A percentile compares a stretch with the other conserved stretches of the same genome.
Conservation (phyloP, 2,113 vertebrate species). For the Ctenodactylus gundi region DNA sequence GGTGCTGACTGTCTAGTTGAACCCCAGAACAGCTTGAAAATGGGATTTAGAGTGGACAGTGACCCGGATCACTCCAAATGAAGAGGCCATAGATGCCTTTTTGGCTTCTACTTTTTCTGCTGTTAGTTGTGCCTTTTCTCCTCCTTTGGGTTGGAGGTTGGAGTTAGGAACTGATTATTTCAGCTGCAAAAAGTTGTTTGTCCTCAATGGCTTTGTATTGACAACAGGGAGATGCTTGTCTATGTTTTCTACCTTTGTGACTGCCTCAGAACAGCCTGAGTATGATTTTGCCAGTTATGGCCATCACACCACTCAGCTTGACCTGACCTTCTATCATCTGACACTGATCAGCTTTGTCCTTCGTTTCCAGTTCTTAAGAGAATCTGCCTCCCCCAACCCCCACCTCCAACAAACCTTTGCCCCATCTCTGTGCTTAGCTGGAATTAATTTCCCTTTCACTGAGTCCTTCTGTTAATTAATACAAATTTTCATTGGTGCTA, state of each 20-base stretch:
- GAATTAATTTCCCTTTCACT: background rate
- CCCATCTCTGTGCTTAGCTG: background rate
- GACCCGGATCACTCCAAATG: fast-evolving
- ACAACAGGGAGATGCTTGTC: slow-evolving; percentile 23
- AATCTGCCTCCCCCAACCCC: background rate
- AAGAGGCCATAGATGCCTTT: background rate
- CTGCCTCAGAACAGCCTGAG: background rate
- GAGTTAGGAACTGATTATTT: background rate
- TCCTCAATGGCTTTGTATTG: slow-evolving; percentile 43
- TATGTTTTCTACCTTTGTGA: background rate
- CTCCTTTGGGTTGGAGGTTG: background rate
- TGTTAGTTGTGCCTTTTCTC: background rate
- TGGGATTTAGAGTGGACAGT: background rate
- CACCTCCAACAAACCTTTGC: background rate
- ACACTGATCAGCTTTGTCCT: background rate
- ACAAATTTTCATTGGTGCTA: background rate
- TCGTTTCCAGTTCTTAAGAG: background rate
- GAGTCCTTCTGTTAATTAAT: background rate
- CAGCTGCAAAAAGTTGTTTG: slow-evolving; percentile 65
- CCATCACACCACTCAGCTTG: background rate
- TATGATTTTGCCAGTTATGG: background rate
- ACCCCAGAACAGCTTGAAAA: background rate
- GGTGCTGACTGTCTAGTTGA: background rate
- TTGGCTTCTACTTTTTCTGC: background rate
- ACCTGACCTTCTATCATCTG: background rate